Evolutionary conservation across 1,140 invertebrate genomes (phyloP).

Genomic region (Thaumetopoea pityocampa): DNA sequence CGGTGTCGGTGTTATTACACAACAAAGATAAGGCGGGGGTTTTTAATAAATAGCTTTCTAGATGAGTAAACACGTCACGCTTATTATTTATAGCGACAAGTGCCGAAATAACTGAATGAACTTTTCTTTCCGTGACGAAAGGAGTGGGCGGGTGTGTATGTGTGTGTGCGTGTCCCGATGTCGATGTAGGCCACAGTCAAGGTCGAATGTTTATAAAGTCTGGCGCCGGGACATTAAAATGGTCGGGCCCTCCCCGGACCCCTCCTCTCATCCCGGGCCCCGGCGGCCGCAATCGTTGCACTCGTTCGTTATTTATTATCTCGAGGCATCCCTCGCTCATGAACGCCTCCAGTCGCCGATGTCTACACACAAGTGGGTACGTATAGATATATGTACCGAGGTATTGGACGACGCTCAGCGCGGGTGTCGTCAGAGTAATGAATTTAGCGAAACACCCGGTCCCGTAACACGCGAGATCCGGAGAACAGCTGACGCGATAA

Average conservation of each 20-base stretch:
- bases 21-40: constrained; percentile 27
- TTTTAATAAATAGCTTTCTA: constrained; percentile 32
- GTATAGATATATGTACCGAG: constrained; percentile 10
- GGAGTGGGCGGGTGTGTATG: constrained; percentile 53
- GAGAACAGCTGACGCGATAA: constrained; percentile 48
- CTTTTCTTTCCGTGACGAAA: constrained; percentile 68
- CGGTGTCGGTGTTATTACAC: constrained; percentile 22
- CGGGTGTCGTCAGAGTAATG: constrained; percentile 8
- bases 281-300: constrained; percentile 72
- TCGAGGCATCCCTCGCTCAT: constrained; percentile 50
- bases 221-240: constrained; percentile 75
- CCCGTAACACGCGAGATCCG: constrained; percentile 11
- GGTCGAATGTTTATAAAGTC: constrained; percentile 76
- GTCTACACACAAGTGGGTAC: constrained; percentile 13
- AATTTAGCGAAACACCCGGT: constrained; percentile 14
- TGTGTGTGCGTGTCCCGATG: constrained; percentile 69
- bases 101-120: constrained; percentile 67
- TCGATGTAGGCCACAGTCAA: constrained; percentile 73
- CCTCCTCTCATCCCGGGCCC: constrained; percentile 44
- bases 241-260: constrained; percentile 64
- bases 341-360: constrained; percentile 27
- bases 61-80: constrained; percentile 51
- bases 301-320: constrained; percentile 75
- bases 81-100: constrained; percentile 64
- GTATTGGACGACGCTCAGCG: constrained; percentile 7